Evolutionary conservation across 2,888 invertebrate genomes (phyloP), one percentile per base, ranked within the genome.

Genomic region (Drosophila ustulata): DNA sequence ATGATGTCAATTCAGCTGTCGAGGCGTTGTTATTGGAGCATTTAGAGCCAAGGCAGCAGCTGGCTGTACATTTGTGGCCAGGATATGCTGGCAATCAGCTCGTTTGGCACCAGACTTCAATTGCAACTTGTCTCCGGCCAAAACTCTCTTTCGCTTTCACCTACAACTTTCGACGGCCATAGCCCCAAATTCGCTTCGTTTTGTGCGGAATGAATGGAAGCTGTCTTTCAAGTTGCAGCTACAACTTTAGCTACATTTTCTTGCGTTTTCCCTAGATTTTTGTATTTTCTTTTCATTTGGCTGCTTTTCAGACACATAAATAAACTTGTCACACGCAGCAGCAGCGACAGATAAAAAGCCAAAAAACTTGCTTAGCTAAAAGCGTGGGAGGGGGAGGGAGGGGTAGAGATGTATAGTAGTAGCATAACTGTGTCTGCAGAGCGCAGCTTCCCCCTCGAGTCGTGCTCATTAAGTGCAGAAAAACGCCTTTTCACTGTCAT

Each of bases 401-500:
- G 58, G 23, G 34, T 8, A 18, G 49, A 11, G 25, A 37, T 37
- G n/a, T 37, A 37, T 37, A 37, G 34, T 37, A 37, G 37, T 37
- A 9, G 34, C 45, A 34, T 34, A 56, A 56, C 55, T 43, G 52
- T 52, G 26, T 61, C 23, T 65, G 58, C 37, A 23, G 46, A 9
- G 50, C 25, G 53, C 28, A n/a, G 23, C 13, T 43, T 56, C 26
- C 34, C 63, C 62, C 62, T 41, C 41, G 49, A 53, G 66, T 70
- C 64, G 64, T 77, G 81, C 83, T 83, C 83, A 83, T 83, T 83
- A 83, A 83, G 83, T 81, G 83, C 85, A 83, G 83, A 83, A 83
- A 83, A 83, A 83, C 83, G 83, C 85, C 83, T 83, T 83, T 83
- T 83, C 85, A 83, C 83, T 83, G 83, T 83, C 83, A 83, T 85